phyloP scores from a whole-genome alignment of 2,797 vertebrate genomes.

The Kryptopterus vitreolus region DNA sequence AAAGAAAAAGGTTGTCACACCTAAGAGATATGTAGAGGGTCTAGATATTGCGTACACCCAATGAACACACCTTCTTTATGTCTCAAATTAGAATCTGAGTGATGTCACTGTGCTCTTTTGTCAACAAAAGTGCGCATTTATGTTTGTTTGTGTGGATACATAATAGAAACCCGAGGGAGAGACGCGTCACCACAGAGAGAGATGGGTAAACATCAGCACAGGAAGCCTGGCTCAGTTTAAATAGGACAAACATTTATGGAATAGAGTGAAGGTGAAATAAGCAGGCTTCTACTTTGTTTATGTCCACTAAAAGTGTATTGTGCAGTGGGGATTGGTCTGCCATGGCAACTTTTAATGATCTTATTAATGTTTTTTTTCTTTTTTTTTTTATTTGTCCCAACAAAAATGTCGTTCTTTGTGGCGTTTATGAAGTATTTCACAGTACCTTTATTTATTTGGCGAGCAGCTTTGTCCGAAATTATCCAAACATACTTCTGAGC shows the following conservation, averaged over 20 bases:
- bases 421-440: constrained; percentile 48
- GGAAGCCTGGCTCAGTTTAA: constrained; percentile 50
- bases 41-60: constrained; percentile 2
- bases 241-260: constrained; percentile 53
- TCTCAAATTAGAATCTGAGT: constrained; percentile 25
- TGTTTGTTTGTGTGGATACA: constrained; percentile 42
- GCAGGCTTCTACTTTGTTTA: constrained; percentile 44
- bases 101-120: constrained; percentile 37
- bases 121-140: constrained; percentile 40
- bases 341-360: constrained; percentile 56
- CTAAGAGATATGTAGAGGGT: background rate
- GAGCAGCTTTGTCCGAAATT: constrained; percentile 18
- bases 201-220: constrained; percentile 42
- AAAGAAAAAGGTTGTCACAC: background rate
- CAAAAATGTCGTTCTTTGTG: constrained; percentile 43
- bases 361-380: constrained; percentile 47
- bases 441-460: constrained; percentile 32
- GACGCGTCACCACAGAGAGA: constrained; percentile 36
- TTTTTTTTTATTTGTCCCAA: constrained; percentile 53
- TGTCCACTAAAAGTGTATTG: constrained; percentile 47
- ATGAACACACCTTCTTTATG: constrained; percentile 22
- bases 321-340: constrained; percentile 48
- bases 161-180: constrained; percentile 48
- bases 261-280: constrained; percentile 45
- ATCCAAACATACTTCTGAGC: constrained; percentile 22